phyloP scores from a whole-genome alignment of 2,797 vertebrate species.

The Chloroceryle inda region DNA sequence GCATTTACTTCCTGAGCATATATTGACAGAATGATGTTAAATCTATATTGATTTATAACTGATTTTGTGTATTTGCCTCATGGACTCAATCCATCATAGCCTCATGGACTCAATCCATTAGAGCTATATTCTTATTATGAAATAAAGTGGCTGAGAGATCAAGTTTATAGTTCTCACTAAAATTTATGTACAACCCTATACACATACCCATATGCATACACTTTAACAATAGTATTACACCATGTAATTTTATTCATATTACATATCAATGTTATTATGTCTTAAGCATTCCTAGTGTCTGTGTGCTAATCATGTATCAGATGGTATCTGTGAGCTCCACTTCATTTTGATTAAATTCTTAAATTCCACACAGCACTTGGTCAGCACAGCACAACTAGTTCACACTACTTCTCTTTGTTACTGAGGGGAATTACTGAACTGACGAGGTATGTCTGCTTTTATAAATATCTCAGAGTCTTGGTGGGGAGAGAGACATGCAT shows the following conservation, averaged over 20 bases:
- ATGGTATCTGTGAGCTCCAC: not conserved
- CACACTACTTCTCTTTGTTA: conserved; percentile 14
- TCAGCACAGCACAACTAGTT: not conserved
- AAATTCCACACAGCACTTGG: conserved; percentile 19
- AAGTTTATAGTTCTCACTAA: not conserved
- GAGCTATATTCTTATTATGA: not conserved
- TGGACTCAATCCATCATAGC: not conserved
- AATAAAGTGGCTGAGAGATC: not conserved
- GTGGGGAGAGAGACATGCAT: not conserved
- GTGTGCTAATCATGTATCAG: not conserved
- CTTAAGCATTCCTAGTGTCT: conserved; percentile 10
- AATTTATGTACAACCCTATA: not conserved
- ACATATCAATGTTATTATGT: not conserved
- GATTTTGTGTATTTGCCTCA: not conserved
- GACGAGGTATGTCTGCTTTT: conserved; percentile 31
- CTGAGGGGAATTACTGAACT: conserved; percentile 18
- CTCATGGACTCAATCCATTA: not conserved
- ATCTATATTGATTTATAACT: not conserved
- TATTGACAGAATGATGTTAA: not conserved
- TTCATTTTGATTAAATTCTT: conserved; percentile 44
- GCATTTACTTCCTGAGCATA: not conserved
- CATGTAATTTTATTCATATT: conserved; percentile 19
- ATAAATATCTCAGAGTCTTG: not conserved
- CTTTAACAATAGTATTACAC: not conserved
- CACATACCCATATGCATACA: not conserved